phyloP scores from a whole-genome alignment of 2,888 invertebrate species.

The Caenorhabditis wallacei region DNA sequence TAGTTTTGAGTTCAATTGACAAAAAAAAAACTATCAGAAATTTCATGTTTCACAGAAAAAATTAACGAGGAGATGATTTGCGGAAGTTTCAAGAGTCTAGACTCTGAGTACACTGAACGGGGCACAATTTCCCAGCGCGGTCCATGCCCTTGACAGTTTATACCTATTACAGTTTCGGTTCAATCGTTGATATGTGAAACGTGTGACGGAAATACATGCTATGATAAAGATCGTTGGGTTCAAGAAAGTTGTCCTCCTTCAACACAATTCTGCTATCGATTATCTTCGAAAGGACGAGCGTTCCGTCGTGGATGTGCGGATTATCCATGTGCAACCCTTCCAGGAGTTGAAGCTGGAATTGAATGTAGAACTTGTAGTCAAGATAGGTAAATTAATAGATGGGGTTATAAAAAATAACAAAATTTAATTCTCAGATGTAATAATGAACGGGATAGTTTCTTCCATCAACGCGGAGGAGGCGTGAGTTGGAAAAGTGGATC shows the following conservation, averaged over 20 bases:
- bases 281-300: constrained; percentile 39
- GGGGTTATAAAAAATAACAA: background rate
- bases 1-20: too few relatives aligned
- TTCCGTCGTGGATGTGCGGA: constrained; percentile 61
- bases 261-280: constrained; percentile 55
- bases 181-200: constrained; percentile 46
- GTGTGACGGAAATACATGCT: constrained; percentile 56
- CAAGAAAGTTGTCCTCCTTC: constrained; percentile 56
- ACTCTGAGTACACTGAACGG: too few relatives aligned
- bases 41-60: too few relatives aligned
- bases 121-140: too few relatives aligned
- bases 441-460: constrained; percentile 55
- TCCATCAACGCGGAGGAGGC: constrained; percentile 54
- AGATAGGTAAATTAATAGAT: constrained; percentile 46
- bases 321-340: constrained; percentile 52
- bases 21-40: background rate
- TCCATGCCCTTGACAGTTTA: too few relatives aligned
- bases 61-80: too few relatives aligned
- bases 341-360: constrained; percentile 45
- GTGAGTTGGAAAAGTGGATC: constrained; percentile 46
- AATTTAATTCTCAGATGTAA: constrained; percentile 44
- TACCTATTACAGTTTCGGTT: constrained; percentile 19
- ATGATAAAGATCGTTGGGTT: constrained; percentile 57
- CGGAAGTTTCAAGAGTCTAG: too few relatives aligned
- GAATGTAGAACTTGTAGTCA: constrained; percentile 61